Base-by-base conservation (phyloP, 2,888 invertebrate species). In the Cantharis flavilabris region DNA sequence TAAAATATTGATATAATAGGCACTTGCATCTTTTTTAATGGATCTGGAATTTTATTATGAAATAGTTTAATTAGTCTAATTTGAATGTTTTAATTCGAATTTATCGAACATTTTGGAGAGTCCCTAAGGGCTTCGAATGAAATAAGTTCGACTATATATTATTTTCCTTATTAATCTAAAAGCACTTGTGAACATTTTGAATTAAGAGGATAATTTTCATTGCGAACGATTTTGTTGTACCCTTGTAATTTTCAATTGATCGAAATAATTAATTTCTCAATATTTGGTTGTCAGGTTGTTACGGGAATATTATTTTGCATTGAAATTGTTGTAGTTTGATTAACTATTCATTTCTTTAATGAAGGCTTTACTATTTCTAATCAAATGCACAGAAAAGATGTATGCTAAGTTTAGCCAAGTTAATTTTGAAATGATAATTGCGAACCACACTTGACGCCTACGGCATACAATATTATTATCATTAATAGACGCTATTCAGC, bases 401-500 rank as follows among this genome's bases (percentile, higher is more conserved):
- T 49, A n/a, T 49, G n/a, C 49, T 49, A 49, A 49, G n/a, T 49
- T 49, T 49, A 49, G 49, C 49, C 49, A 49, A 49, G 49, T 49
- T 49, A 49, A 49, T 49, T 49, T 49, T 49, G n/a, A 49, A 49
- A 49, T 49, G n/a, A 49, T 49, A 49, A 49, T 49, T n/a, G 49
- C 49, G n/a, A n/a, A n/a, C 26, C 20, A 20, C 11, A 67, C 23
- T 67, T 67, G 26, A 67, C 65, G 65, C 65, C 65, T 14, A 67
- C 65, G 11, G 26, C 20, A n/a, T 67, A 67, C 26, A 20, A 67
- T 49, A 49, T 67, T 67, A 67, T 67, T 67, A 67, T 67, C 65
- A 67, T 67, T 67, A 67, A 26, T 67, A 67, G 65, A 23, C 65
- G 65, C 26, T 67, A 67, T 67, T 67, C 65, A 23, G 65, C 65